Base-by-base conservation (phyloP, 1,140 invertebrate genomes). In the Platyscapa corneri region DNA sequence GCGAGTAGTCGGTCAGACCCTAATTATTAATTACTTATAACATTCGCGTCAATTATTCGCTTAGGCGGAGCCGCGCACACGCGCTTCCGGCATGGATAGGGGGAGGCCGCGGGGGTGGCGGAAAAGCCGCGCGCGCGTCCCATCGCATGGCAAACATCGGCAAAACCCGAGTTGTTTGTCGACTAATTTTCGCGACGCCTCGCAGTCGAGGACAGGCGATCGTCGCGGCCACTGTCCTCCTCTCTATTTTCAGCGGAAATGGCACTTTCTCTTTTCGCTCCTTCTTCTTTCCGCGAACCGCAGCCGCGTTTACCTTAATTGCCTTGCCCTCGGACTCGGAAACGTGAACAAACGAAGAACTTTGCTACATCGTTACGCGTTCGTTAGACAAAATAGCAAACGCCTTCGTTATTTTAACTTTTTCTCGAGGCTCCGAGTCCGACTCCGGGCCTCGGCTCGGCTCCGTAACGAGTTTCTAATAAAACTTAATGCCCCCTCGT, bases 11-110 rank as follows among this genome's bases (percentile, higher is more conserved):
- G 37, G 42, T 65, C 74, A 42, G 53, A 75, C 23, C 39, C 56
- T 75, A 56, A 85, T 86, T 86, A 82, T 86, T 86, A 86, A 86
- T 86, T 82, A 82, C 84, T 85, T 76, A 67, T 85, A 81, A 67
- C 78, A 78, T 70, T 78, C 42, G 70, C 78, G 70, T 85, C 84
- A 82, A 76, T 81, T 85, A 80, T 78, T 84, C 82, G 70, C 34
- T 85, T 76, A 85, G 53, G 14, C 56, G n/a, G 49, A 0, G 8
- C 10, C 49, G 49, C 65, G 7, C 20, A 39, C 32, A 12, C 32
- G 53, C 53, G 12, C 32, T 53, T 34, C 3, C 16, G 32, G 0
- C 39, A 27, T 27, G 34, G 67, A 72, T 23, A 72, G 18, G 16
- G 18, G 16, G 23, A n/a, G n/a, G 70, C 0, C 3, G 20, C 7